phyloP scores from a whole-genome alignment of 2,797 vertebrate genomes.

The Enteromius mattozi region DNA sequence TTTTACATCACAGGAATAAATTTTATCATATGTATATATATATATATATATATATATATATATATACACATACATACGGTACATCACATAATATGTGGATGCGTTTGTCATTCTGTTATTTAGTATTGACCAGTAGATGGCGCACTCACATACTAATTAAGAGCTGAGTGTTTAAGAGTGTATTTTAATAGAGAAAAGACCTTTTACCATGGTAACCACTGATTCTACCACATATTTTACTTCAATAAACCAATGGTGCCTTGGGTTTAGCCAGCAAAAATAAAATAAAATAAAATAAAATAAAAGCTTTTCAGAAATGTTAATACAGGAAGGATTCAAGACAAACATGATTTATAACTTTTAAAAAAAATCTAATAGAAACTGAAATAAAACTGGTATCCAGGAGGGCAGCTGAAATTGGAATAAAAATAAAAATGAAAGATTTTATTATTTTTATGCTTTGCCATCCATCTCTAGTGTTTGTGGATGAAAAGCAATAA shows the following conservation, averaged over 20 bases:
- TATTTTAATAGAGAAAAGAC: not conserved
- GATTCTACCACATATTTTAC: not conserved
- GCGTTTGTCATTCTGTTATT: not conserved
- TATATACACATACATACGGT: not conserved
- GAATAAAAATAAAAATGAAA: constrained; percentile 1
- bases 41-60: too few relatives aligned
- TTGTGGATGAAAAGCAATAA: constrained; percentile 7
- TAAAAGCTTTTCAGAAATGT: not conserved
- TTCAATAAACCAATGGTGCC: not conserved
- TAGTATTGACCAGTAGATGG: constrained; percentile 72
- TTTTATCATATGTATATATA: too few relatives aligned
- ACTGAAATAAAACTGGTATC: constrained; percentile 8
- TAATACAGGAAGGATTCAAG: not conserved
- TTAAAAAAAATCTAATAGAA: not conserved
- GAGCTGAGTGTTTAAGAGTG: not conserved
- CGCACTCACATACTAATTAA: constrained; percentile 50
- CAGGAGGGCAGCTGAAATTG: not conserved
- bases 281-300: not conserved
- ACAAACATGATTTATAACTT: not conserved
- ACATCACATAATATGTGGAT: too few relatives aligned
- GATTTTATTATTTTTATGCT: constrained; percentile 12
- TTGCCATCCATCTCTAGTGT: not conserved
- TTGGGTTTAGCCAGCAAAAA: not conserved
- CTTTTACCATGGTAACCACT: not conserved
- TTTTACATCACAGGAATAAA: too few relatives aligned